Percentiles rank a stretch among this genome's conserved stretches.
phyloP scores from a whole-genome alignment of 1,140 invertebrate genomes.

The Brachionus rotundiformis region DNA sequence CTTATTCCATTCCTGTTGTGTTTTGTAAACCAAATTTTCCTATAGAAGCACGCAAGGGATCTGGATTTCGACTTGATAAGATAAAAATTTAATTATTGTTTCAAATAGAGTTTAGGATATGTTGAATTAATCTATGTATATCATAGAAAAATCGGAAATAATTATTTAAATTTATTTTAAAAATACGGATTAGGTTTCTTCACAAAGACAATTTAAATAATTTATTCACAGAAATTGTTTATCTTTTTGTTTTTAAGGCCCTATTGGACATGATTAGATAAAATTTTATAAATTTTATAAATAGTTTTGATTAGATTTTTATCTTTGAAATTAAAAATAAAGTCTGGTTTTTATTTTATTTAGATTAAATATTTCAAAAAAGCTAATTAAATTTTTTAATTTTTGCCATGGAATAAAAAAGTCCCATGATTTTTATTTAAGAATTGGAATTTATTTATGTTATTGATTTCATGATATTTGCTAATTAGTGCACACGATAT shows the following conservation, averaged over 20 bases:
- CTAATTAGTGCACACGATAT: not conserved
- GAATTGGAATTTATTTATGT: too few relatives aligned
- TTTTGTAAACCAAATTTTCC: not conserved
- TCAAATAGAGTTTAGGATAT: not conserved
- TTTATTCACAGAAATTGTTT: not conserved
- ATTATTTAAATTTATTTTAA: conserved; percentile 8
- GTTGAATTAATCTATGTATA: not conserved
- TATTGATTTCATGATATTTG: not conserved
- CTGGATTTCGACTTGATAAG: conserved; percentile 17
- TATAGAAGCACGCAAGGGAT: not conserved
- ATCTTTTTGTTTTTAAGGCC: not conserved
- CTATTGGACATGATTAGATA: not conserved
- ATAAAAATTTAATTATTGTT: conserved; percentile 11
- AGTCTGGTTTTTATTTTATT: too few relatives aligned
- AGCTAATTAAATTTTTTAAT: too few relatives aligned
- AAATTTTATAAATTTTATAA: too few relatives aligned
- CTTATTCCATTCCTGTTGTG: conserved; percentile 16
- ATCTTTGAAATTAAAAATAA: too few relatives aligned
- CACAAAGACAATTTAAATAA: not conserved
- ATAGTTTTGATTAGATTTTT: too few relatives aligned
- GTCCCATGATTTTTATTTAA: too few relatives aligned
- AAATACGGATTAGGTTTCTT: not conserved
- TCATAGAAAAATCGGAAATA: conserved; percentile 5
- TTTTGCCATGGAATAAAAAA: too few relatives aligned
- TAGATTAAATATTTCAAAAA: too few relatives aligned